phyloP scores from a whole-genome alignment of 2,888 invertebrate genomes.

The Caenorhabditis sp. region DNA sequence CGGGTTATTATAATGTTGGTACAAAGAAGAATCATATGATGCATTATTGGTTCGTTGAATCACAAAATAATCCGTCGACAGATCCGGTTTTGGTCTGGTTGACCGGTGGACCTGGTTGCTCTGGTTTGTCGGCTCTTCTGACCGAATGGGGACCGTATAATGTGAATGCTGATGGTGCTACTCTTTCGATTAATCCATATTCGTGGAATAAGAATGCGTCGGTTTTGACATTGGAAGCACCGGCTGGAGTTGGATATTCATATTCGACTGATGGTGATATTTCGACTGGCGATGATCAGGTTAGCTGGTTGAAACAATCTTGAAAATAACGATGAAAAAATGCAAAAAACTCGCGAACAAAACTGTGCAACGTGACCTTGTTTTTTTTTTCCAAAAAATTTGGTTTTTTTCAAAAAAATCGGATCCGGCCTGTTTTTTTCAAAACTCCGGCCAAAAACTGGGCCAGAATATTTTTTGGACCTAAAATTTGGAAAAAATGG shows the following conservation, averaged over 20 bases:
- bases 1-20: conserved; percentile 72
- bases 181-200: conserved; percentile 58
- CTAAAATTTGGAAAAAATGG: too few species aligned
- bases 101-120: conserved; percentile 72
- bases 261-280: conserved; percentile 72
- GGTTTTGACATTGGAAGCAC: conserved; percentile 74
- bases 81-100: conserved; percentile 58
- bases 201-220: conserved; percentile 70
- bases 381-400: too few species aligned
- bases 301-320: too few species aligned
- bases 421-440: too few species aligned
- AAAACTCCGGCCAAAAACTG: too few species aligned
- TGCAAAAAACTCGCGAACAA: background rate
- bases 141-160: conserved; percentile 72
- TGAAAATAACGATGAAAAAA: background rate
- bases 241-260: conserved; percentile 75
- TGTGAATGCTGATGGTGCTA: conserved; percentile 59
- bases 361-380: too few species aligned
- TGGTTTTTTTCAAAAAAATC: too few species aligned
- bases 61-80: conserved; percentile 48
- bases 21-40: conserved; percentile 70
- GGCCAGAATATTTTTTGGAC: too few species aligned
- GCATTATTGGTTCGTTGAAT: conserved; percentile 72
- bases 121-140: conserved; percentile 72
- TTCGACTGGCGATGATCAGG: conserved; percentile 45